A percentile compares a stretch with the other conserved stretches of the same genome.
Evolutionary conservation across 2,888 invertebrate species (phyloP).

Genomic region (Heteropelma amictum): DNA sequence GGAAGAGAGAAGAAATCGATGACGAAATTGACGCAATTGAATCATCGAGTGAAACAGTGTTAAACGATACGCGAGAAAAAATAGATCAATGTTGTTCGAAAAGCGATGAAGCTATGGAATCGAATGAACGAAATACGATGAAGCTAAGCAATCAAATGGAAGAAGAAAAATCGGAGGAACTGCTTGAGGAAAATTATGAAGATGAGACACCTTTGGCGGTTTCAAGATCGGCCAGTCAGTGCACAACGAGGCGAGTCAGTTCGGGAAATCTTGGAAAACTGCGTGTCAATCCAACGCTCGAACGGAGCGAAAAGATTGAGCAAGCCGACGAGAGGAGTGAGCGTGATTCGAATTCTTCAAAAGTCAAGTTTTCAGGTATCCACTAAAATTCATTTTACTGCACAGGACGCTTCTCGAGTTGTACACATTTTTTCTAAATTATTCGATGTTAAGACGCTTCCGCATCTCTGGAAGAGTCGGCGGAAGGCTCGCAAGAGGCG

Average conservation of each 20-base stretch:
- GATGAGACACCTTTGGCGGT: slow-evolving; percentile 53
- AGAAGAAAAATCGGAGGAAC: slow-evolving; percentile 32
- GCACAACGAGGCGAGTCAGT: slow-evolving; percentile 58
- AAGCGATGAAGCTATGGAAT: neutral
- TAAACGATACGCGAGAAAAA: neutral
- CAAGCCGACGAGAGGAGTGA: slow-evolving; percentile 25
- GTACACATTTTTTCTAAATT: too few relatives aligned
- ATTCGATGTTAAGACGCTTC: too few relatives aligned
- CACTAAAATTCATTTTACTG: too few relatives aligned
- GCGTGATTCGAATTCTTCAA: slow-evolving; percentile 18
- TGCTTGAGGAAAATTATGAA: slow-evolving; percentile 45
- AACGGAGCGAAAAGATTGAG: slow-evolving; percentile 48
- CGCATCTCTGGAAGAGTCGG: too few relatives aligned
- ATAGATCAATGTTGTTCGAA: neutral
- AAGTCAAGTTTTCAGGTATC: slow-evolving; percentile 28
- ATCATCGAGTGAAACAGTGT: neutral
- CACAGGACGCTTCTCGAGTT: too few relatives aligned
- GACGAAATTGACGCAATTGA: slow-evolving; percentile 76
- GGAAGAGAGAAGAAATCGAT: neutral
- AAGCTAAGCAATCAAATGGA: too few relatives aligned
- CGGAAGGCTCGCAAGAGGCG: slow-evolving; percentile 28
- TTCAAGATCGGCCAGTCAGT: slow-evolving; percentile 61
- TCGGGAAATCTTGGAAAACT: slow-evolving; percentile 52
- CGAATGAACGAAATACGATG: neutral
- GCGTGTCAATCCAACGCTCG: slow-evolving; percentile 34